Conservation (phyloP, 2,888 invertebrate genomes). For the Dromius quadrimaculatus region DNA sequence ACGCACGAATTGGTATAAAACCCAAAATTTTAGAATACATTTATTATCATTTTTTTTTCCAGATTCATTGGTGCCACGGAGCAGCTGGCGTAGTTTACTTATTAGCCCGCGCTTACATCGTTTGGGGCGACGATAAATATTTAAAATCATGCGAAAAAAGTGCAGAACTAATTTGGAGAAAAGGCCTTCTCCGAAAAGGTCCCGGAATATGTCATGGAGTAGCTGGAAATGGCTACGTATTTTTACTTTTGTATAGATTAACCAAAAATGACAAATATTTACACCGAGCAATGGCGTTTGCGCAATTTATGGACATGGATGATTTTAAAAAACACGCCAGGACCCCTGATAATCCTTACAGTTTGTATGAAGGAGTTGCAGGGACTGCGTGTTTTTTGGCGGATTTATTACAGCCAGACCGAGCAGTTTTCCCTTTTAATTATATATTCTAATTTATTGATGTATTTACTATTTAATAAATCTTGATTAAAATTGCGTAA, state of each 20-base stretch:
- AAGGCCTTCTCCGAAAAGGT: slow-evolving; percentile 86
- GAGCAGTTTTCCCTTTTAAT: slow-evolving; percentile 86
- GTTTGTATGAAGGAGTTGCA: slow-evolving; percentile 88
- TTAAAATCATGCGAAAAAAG: slow-evolving; percentile 76
- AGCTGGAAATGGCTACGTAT: slow-evolving; percentile 85
- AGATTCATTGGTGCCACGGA: slow-evolving; percentile 92
- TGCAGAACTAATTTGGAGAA: slow-evolving; percentile 84
- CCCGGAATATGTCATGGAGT: slow-evolving; percentile 93
- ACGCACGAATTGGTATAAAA: slow-evolving; percentile 70
- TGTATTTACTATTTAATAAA: slow-evolving; percentile 5
- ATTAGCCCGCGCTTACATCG: slow-evolving; percentile 82
- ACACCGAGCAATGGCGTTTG: slow-evolving; percentile 81
- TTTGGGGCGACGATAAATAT: slow-evolving; percentile 81
- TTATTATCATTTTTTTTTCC: neutral
- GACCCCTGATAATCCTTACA: slow-evolving; percentile 84
- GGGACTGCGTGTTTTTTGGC: slow-evolving; percentile 87
- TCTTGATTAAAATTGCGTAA: neutral
- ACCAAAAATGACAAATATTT: slow-evolving; percentile 79
- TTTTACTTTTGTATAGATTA: slow-evolving; percentile 77
- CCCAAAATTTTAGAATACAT: neutral
- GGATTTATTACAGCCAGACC: slow-evolving; percentile 80
- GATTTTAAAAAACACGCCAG: slow-evolving; percentile 77
- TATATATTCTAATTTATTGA: slow-evolving; percentile 71
- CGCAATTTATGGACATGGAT: slow-evolving; percentile 77
- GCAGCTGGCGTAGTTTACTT: slow-evolving; percentile 86